phyloP scores from a whole-genome alignment of 2,888 invertebrate species.

The Malthinus flaveolus region DNA sequence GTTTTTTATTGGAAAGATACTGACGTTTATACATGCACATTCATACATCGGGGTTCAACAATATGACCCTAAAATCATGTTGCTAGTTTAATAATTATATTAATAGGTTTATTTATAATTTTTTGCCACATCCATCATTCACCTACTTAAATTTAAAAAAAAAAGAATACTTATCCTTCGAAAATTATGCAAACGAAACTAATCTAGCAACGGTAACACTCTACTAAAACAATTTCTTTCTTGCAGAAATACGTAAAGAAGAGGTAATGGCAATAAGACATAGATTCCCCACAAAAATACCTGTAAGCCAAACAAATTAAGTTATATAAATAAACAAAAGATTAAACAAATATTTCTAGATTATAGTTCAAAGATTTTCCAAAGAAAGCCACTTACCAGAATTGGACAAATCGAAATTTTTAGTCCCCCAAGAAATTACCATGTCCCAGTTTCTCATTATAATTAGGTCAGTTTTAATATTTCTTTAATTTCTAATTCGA shows the following conservation, averaged over 20 bases:
- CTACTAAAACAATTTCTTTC: constrained; percentile 37
- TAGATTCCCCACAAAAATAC: constrained; percentile 80
- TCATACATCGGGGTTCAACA: not conserved
- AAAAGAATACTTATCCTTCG: too few species aligned
- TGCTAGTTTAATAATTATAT: not conserved
- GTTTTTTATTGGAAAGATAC: constrained; percentile 3
- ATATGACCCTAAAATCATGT: constrained; percentile 4
- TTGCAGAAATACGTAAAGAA: constrained; percentile 69
- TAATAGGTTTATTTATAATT: not conserved
- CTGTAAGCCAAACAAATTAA: constrained; percentile 62
- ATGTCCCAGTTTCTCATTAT: constrained; percentile 88
- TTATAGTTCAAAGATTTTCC: constrained; percentile 80
- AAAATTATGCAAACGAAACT: not conserved
- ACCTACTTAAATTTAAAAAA: not conserved
- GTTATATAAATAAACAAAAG: not conserved
- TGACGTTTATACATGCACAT: not conserved
- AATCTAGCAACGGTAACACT: not conserved
- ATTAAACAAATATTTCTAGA: constrained; percentile 57
- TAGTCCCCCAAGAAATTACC: constrained; percentile 87
- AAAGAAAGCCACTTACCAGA: constrained; percentile 77
- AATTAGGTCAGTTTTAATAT: constrained; percentile 68
- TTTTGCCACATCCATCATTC: not conserved
- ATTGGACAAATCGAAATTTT: constrained; percentile 82
- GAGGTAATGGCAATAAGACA: constrained; percentile 77
- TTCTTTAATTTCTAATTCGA: not conserved